Conservation (phyloP, 1,140 invertebrate species). For the Drosophila seguyi region DNA sequence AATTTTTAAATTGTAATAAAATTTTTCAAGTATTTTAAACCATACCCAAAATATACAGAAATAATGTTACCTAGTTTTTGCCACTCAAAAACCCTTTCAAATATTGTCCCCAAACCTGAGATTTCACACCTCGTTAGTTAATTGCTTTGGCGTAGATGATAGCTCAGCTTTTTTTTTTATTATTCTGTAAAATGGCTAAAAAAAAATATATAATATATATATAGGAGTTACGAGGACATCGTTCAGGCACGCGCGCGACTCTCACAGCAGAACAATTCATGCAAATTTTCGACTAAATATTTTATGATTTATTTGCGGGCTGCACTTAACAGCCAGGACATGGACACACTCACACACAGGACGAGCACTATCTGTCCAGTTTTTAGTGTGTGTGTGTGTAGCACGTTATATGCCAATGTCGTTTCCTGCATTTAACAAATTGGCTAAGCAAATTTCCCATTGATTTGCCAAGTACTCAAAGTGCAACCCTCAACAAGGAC, state of each 20-base stretch:
- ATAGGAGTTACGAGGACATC: slow-evolving; percentile 16
- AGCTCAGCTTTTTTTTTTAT: background rate
- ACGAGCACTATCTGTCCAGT: slow-evolving; percentile 37
- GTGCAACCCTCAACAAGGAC: slow-evolving; percentile 35
- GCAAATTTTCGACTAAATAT: slow-evolving; percentile 59
- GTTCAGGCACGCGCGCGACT: slow-evolving; percentile 14
- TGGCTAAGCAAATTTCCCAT: slow-evolving; percentile 64
- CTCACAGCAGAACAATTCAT: slow-evolving; percentile 32
- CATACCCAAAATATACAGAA: background rate
- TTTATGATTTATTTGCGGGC: slow-evolving; percentile 66
- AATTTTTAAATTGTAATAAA: background rate
- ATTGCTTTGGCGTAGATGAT: background rate
- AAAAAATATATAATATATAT: background rate
- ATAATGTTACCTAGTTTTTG: background rate
- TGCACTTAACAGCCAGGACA: slow-evolving; percentile 58
- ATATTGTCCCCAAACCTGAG: background rate
- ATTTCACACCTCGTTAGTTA: slow-evolving; percentile 2
- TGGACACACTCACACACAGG: slow-evolving; percentile 15
- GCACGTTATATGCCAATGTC: slow-evolving; percentile 4
- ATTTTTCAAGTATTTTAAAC: background rate
- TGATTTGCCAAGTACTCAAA: slow-evolving; percentile 55
- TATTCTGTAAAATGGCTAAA: background rate
- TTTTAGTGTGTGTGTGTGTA: slow-evolving; percentile 27
- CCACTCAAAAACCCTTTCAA: background rate
- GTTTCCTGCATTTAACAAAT: slow-evolving; percentile 59